These are phyloP conservation scores for Arion vulgaris DNA, from an alignment of 1,140 invertebrate genomes.

Conservation along the genomic window DNA sequence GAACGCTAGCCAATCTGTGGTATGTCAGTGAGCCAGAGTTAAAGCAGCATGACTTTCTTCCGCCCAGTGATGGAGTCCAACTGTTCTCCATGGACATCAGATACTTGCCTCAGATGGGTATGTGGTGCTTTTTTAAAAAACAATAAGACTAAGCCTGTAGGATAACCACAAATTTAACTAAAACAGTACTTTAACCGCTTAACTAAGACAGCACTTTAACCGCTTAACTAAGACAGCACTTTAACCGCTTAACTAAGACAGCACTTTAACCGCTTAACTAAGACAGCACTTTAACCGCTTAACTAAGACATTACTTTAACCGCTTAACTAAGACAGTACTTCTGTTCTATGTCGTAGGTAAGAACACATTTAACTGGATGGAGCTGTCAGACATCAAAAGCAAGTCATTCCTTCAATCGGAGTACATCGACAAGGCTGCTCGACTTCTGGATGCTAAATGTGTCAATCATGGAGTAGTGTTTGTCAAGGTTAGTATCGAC, in stretches of 20 bases:
- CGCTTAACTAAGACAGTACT: too few species aligned
- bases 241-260: too few species aligned
- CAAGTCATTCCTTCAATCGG: conserved; percentile 43
- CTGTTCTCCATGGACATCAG: conserved; percentile 45
- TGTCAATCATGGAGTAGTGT: conserved; percentile 50
- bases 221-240: too few species aligned
- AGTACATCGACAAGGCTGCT: conserved; percentile 47
- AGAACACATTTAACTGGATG: conserved; percentile 49
- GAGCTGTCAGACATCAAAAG: conserved; percentile 44
- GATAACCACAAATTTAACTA: too few species aligned
- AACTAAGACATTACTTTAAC: too few species aligned
- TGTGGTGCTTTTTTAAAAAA: too few species aligned
- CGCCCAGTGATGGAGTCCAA: conserved; percentile 39
- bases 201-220: too few species aligned
- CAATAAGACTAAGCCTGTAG: too few species aligned
- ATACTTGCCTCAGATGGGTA: conserved; percentile 45
- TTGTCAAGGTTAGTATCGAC: conserved; percentile 44
- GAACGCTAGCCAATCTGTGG: conserved; percentile 45
- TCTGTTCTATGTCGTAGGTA: too few species aligned
- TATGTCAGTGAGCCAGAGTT: conserved; percentile 49
- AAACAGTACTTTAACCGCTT: too few species aligned
- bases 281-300: too few species aligned
- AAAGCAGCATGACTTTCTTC: conserved; percentile 48
- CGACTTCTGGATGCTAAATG: conserved; percentile 28
- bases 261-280: too few species aligned